These are phyloP conservation scores for Oscheius sp. DNA, from an alignment of 2,888 invertebrate genomes.

Conservation along the genomic window DNA sequence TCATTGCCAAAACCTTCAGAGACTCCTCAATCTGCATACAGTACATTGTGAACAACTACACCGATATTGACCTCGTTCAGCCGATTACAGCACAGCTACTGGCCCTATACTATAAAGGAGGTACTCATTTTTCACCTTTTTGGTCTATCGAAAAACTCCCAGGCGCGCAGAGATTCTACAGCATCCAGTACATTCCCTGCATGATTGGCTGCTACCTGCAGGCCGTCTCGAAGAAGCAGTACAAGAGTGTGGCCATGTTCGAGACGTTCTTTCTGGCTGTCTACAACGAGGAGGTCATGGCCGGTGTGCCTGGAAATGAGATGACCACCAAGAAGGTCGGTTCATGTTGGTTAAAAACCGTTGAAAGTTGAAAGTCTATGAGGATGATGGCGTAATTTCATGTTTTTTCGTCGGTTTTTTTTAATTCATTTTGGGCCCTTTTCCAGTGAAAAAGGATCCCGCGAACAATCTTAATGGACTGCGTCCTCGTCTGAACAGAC, in stretches of 20 bases:
- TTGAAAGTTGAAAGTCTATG: not conserved
- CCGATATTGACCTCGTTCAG: conserved; percentile 65
- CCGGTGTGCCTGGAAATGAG: conserved; percentile 68
- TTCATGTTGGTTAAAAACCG: not conserved
- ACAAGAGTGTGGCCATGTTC: conserved; percentile 62
- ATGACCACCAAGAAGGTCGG: conserved; percentile 78
- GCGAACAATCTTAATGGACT: no score
- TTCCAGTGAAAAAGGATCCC: no score
- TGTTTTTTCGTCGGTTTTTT: not conserved
- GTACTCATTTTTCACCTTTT: conserved; percentile 39
- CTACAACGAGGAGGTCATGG: conserved; percentile 73
- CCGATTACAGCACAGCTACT: conserved; percentile 70
- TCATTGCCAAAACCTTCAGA: conserved; percentile 27
- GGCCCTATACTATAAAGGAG: conserved; percentile 68
- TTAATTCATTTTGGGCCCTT: no score
- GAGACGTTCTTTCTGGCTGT: conserved; percentile 71
- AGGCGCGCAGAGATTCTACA: conserved; percentile 67
- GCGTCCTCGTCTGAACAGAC: no score
- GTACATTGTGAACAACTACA: conserved; percentile 68
- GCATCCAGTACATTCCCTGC: conserved; percentile 66
- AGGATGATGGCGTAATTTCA: not conserved
- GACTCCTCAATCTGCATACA: conserved; percentile 38
- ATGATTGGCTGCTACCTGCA: conserved; percentile 63
- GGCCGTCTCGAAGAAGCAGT: conserved; percentile 63
- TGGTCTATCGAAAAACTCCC: no score